Conservation (phyloP, 2,797 vertebrate species). For the Pangasius sanitwongsei region DNA sequence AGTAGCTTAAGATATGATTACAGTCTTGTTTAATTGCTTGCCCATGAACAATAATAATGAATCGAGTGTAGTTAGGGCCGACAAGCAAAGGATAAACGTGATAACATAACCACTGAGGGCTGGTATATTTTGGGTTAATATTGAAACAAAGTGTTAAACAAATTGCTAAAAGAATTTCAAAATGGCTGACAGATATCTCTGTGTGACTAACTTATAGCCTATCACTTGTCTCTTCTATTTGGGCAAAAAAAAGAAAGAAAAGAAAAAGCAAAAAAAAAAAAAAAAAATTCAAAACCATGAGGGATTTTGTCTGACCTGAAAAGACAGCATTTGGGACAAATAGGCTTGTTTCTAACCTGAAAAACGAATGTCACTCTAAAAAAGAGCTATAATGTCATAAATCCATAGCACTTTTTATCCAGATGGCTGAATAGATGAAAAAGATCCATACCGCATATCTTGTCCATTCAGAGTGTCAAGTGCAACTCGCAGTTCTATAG, state of each 20-base stretch:
- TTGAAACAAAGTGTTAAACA: not conserved
- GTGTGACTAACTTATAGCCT: not conserved
- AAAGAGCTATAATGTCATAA: no score
- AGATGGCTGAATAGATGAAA: not conserved
- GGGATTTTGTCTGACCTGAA: constrained; percentile 14
- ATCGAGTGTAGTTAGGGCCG: constrained; percentile 24
- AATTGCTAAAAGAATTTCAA: not conserved
- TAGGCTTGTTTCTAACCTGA: not conserved
- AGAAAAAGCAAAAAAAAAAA: no score
- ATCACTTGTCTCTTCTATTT: not conserved
- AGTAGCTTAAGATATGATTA: constrained; percentile 42
- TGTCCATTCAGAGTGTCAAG: not conserved
- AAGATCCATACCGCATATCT: not conserved
- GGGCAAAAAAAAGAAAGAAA: no score
- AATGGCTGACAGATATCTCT: constrained; percentile 30
- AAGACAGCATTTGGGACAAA: not conserved
- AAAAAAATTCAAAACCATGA: not conserved
- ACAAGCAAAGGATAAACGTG: constrained; percentile 34
- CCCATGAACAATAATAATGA: constrained; percentile 37
- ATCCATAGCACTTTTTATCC: not conserved
- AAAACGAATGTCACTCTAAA: not conserved
- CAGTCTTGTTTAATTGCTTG: constrained; percentile 46
- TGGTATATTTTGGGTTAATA: constrained; percentile 6
- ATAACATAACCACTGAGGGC: constrained; percentile 4
- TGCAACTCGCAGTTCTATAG: not conserved